These are phyloP conservation scores for Microcebus tavaratra DNA, from an alignment of 2,113 vertebrate genomes.

Conservation along the genomic window DNA sequence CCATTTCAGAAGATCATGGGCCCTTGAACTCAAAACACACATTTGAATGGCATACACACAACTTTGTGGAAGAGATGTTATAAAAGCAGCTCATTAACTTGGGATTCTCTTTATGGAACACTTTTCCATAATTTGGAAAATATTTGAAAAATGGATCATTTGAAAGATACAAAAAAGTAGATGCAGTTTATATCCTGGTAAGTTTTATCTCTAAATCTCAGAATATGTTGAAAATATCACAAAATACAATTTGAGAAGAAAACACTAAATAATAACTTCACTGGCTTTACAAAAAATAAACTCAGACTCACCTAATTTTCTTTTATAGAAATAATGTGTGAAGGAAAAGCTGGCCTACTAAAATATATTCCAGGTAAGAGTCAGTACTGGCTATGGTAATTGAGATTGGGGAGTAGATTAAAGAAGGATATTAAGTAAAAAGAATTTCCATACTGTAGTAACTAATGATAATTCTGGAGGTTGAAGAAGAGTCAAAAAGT, in stretches of 20 bases:
- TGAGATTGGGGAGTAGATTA: background rate
- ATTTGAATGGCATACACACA: background rate
- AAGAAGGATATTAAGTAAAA: background rate
- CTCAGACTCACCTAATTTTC: background rate
- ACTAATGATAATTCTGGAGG: background rate
- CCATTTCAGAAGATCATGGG: background rate
- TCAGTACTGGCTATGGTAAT: background rate
- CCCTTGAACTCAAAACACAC: background rate
- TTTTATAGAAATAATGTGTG: background rate
- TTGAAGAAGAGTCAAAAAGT: background rate
- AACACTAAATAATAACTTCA: background rate
- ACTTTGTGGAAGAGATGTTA: background rate
- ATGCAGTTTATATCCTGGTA: background rate
- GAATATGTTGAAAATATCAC: background rate
- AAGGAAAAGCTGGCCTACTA: background rate
- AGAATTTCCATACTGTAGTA: background rate
- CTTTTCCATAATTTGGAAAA: slow-evolving; percentile 25
- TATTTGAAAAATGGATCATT: background rate
- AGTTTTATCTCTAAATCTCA: background rate
- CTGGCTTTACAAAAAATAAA: background rate
- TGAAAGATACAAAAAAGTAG: background rate
- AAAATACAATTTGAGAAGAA: slow-evolving; percentile 38
- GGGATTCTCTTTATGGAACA: background rate
- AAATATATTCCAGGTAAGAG: background rate
- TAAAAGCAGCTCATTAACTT: slow-evolving; percentile 19